These are phyloP conservation scores for Hippocampus guttulatus DNA, from an alignment of 2,113 vertebrate species.

Conservation along the genomic window DNA sequence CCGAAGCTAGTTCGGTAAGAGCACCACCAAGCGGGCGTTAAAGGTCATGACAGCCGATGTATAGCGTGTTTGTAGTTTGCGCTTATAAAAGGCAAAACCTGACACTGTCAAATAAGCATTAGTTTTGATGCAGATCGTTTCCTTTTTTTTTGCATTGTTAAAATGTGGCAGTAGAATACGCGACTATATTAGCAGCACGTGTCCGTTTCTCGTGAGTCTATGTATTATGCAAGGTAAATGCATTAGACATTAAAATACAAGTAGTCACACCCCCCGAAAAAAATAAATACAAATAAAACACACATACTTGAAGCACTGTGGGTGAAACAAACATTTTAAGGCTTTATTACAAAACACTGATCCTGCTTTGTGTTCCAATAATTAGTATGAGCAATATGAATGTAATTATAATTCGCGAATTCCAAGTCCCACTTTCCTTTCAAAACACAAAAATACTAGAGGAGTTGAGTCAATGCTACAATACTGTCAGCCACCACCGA, in stretches of 20 bases:
- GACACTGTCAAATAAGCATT: not conserved
- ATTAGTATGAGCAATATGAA: slow-evolving; percentile 12
- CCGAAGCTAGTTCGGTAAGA: not conserved
- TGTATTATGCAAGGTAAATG: too few relatives aligned
- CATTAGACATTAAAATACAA: too few relatives aligned
- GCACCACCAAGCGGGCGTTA: slow-evolving; percentile 30
- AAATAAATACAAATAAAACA: not conserved
- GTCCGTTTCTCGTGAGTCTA: not conserved
- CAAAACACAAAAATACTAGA: not conserved
- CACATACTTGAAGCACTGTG: not conserved
- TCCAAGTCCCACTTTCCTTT: not conserved
- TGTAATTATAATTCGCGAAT: not conserved
- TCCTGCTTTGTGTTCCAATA: slow-evolving; percentile 13
- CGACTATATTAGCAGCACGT: too few relatives aligned
- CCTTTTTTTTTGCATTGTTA: too few relatives aligned
- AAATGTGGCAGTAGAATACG: too few relatives aligned
- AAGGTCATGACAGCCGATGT: not conserved
- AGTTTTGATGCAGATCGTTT: not conserved
- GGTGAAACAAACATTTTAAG: slow-evolving; percentile 16
- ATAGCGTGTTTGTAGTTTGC: not conserved
- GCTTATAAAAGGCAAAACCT: too few relatives aligned
- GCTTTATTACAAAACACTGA: slow-evolving; percentile 54
- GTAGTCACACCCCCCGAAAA: too few relatives aligned
- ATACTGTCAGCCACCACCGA: not conserved
- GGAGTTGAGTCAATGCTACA: not conserved